Conservation (phyloP, 1,140 invertebrate species). For the Asbolus verrucosus region DNA sequence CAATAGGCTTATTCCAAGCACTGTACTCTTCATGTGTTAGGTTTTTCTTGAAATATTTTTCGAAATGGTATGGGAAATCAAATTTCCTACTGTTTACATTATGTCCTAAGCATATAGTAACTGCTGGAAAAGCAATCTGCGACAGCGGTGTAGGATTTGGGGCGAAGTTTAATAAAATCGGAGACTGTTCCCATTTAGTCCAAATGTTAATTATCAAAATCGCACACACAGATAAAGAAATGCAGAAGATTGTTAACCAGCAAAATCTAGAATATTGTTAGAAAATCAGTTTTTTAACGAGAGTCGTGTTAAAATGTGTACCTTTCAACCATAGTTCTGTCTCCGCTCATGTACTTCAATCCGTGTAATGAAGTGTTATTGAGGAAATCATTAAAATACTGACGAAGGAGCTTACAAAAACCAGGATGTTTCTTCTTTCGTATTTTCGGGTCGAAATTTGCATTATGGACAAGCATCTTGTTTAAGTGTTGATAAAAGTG, state of each 20-base stretch:
- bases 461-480: no score
- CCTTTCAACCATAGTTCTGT: no score
- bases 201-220: conserved; percentile 19
- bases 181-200: conserved; percentile 64
- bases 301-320: no score
- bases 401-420: no score
- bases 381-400: no score
- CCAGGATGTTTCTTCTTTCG: no score
- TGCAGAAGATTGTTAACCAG: conserved; percentile 43
- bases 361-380: no score
- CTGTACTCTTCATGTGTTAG: background rate
- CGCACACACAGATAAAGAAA: conserved; percentile 38
- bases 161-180: conserved; percentile 70
- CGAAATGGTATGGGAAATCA: background rate
- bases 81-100: background rate
- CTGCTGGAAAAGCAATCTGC: conserved; percentile 69
- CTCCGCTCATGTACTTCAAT: no score
- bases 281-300: no score
- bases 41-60: background rate
- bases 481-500: no score
- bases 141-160: conserved; percentile 67
- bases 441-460: no score
- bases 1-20: background rate
- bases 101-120: conserved; percentile 67
- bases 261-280: conserved; percentile 46